phyloP scores from a whole-genome alignment of 2,888 invertebrate genomes.

The Phrixothrix hirtus region DNA sequence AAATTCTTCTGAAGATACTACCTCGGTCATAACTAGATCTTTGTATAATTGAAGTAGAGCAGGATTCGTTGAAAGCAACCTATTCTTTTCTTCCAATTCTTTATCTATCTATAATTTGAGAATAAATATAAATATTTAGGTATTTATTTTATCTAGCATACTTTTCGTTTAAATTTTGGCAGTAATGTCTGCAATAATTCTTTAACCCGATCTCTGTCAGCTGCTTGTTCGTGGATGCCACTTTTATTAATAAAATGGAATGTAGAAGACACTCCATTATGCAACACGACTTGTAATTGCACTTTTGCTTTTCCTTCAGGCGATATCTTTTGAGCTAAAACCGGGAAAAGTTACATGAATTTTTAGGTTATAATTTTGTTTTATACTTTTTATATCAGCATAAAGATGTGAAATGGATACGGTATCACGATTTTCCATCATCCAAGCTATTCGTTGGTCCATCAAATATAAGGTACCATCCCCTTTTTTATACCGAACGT shows the following conservation, averaged over 20 bases:
- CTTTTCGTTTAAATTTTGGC: slow-evolving; percentile 91
- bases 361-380: slow-evolving; percentile 10
- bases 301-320: slow-evolving; percentile 97
- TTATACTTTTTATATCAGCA: slow-evolving; percentile 92
- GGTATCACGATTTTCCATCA: slow-evolving; percentile 89
- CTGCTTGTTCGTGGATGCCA: slow-evolving; percentile 80
- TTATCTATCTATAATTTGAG: slow-evolving; percentile 48
- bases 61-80: slow-evolving; percentile 87
- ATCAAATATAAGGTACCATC: slow-evolving; percentile 95
- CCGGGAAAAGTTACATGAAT: not conserved
- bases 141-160: slow-evolving; percentile 55
- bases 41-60: slow-evolving; percentile 91
- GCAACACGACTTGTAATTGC: slow-evolving; percentile 94
- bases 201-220: slow-evolving; percentile 92
- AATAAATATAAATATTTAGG: not conserved
- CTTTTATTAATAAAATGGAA: slow-evolving; percentile 95
- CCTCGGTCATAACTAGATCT: slow-evolving; percentile 94
- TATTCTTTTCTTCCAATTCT: slow-evolving; percentile 59
- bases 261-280: slow-evolving; percentile 91
- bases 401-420: slow-evolving; percentile 92
- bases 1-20: slow-evolving; percentile 96
- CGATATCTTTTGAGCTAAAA: slow-evolving; percentile 83
- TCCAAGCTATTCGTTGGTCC: slow-evolving; percentile 95
- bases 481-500: slow-evolving; percentile 94
- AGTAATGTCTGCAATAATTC: slow-evolving; percentile 86